phyloP scores from a whole-genome alignment of 1,140 invertebrate genomes.

The Rhopalosiphum maidis region DNA sequence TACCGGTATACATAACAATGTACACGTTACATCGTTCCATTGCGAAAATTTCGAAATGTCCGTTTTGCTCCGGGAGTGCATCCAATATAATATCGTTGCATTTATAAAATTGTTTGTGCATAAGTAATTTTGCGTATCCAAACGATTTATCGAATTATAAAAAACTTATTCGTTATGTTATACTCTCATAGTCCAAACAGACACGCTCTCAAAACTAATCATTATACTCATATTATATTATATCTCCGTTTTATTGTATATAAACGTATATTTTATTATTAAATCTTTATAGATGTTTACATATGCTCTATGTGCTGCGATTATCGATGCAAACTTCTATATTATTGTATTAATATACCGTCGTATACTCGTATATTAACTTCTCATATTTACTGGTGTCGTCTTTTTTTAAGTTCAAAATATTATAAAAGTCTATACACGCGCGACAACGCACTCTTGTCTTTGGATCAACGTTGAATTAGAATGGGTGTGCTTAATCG shows the following conservation, averaged over 20 bases:
- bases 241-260: background rate
- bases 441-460: too few relatives aligned
- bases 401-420: too few relatives aligned
- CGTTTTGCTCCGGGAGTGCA: background rate
- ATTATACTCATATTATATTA: background rate
- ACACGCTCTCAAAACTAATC: background rate
- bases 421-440: too few relatives aligned
- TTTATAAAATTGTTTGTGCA: background rate
- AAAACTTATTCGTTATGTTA: background rate
- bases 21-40: background rate
- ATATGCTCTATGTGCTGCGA: background rate
- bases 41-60: background rate
- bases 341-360: too few relatives aligned
- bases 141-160: constrained; percentile 9
- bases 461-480: too few relatives aligned
- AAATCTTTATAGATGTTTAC: background rate
- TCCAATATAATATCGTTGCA: background rate
- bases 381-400: too few relatives aligned
- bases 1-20: background rate
- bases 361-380: too few relatives aligned
- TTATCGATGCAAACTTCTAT: too few relatives aligned
- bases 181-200: background rate
- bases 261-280: background rate
- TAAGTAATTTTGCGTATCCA: constrained; percentile 4
- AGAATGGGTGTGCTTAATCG: too few relatives aligned